These are phyloP conservation scores for Xylocopa sonorina DNA, from an alignment of 1,140 invertebrate genomes.

Conservation along the genomic window DNA sequence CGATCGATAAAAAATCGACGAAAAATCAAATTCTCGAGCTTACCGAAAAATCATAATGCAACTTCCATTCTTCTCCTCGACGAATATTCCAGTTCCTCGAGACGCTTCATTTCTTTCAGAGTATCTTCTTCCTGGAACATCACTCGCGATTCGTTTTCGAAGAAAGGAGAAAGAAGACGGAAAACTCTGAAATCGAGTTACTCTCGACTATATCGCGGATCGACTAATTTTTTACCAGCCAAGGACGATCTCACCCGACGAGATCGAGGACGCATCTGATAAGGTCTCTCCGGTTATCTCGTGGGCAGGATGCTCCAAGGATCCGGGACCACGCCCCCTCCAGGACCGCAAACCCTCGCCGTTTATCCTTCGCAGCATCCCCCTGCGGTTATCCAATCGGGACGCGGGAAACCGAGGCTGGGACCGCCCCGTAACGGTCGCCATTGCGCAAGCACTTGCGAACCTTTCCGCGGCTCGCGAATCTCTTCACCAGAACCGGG, in stretches of 20 bases:
- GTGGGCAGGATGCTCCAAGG: constrained; percentile 33
- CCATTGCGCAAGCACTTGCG: constrained; percentile 66
- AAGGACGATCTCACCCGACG: constrained; percentile 33
- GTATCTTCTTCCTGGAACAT: neutral
- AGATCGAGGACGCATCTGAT: constrained; percentile 69
- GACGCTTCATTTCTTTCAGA: neutral
- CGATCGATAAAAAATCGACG: too few relatives aligned
- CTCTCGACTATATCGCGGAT: too few relatives aligned
- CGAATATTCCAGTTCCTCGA: neutral
- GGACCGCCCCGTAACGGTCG: constrained; percentile 62
- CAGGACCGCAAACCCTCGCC: neutral
- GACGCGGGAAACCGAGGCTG: constrained; percentile 5
- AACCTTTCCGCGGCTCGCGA: neutral
- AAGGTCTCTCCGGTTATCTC: constrained; percentile 66
- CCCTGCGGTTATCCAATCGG: constrained; percentile 62
- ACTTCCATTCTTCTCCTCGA: neutral
- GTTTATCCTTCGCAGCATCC: constrained; percentile 50
- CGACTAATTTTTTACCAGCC: too few relatives aligned
- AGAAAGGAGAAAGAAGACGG: too few relatives aligned
- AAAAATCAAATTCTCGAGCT: neutral
- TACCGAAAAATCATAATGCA: neutral
- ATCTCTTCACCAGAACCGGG: constrained; percentile 15
- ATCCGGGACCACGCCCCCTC: constrained; percentile 51
- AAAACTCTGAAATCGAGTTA: too few relatives aligned
- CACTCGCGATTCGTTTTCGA: too few relatives aligned